Evolutionary conservation across 2,797 vertebrate genomes (phyloP), one percentile per base, ranked within the genome.

Genomic region (Huso huso): DNA sequence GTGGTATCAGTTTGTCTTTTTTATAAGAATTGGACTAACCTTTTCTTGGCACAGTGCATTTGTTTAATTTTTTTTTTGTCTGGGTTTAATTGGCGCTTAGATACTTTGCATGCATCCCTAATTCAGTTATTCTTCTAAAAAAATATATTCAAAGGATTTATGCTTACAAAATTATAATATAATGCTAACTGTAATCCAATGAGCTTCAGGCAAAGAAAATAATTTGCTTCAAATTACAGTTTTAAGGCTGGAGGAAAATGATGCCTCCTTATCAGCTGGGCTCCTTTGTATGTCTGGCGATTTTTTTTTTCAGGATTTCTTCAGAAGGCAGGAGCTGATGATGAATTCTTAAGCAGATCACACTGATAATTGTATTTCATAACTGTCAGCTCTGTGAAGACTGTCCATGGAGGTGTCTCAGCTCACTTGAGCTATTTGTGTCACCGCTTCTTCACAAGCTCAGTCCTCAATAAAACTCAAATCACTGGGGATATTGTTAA

Each of bases 291-390:
- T 48, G 48, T 62, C 61, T 9, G 18, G 61, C 53, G 37, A 37
- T n/a, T 62, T 62, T 84, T 84, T 84, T 82, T 87, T 80, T 81
- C 18, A 9, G 84, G 77, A 84, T 81, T 81, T 89, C 88, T 91
- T 93, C 82, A 84, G 88, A 90, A 92, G 87, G 88, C 86, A 84
- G 84, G 85, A 84, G 86, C 87, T 79, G 81, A 86, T 89, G 92
- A 91, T 91, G 92, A 93, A 94, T 95, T 91, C 91, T 90, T 91
- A 94, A 94, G 90, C 93, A 93, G 92, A 94, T 94, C 93, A 90
- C 88, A 90, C 89, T 90, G 93, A 95, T 96, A 94, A 94, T 95
- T 94, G 92, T 95, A 88, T 94, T 94, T 95, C 92, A 90, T 93
- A 92, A 87, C 92, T 94, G 94, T 94, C 93, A 93, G 83, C 83